A percentile compares a stretch with the other conserved stretches of the same genome.
phyloP scores from a whole-genome alignment of 2,113 vertebrate genomes.

The Uria lomvia region DNA sequence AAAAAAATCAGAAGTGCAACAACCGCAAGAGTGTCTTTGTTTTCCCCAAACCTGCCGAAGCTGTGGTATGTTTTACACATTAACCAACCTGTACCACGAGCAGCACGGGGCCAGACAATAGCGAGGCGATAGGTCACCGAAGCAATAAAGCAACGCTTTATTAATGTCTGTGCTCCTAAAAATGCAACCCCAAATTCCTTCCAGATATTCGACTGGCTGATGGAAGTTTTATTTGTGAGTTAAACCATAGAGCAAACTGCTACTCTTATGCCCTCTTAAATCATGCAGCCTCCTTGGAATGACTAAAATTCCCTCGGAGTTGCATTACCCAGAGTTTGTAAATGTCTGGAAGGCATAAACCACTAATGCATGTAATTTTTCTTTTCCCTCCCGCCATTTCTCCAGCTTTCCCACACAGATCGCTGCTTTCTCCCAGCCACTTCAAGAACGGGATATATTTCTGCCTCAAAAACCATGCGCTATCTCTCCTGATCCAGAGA shows the following conservation, averaged over 20 bases:
- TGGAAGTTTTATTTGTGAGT: constrained; percentile 49
- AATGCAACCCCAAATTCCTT: constrained; percentile 47
- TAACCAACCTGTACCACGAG: neutral
- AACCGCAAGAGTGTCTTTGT: neutral
- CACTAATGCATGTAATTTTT: constrained; percentile 51
- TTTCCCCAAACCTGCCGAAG: neutral
- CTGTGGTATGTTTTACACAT: constrained; percentile 11
- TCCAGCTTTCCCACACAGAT: constrained; percentile 56
- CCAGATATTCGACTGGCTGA: constrained; percentile 3
- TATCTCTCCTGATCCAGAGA: constrained; percentile 6
- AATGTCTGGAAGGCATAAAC: constrained; percentile 53
- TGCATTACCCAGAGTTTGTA: constrained; percentile 38
- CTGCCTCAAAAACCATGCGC: neutral
- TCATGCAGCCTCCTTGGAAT: constrained; percentile 17
- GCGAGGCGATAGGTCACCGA: neutral
- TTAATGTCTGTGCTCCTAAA: constrained; percentile 24
- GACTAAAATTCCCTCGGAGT: constrained; percentile 27
- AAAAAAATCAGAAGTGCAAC: neutral
- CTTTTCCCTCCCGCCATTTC: neutral
- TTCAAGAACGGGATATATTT: neutral
- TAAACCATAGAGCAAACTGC: constrained; percentile 43
- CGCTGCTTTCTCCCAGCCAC: neutral
- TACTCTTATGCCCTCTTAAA: constrained; percentile 21
- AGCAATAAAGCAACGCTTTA: constrained; percentile 9
- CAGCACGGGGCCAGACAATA: neutral